These are phyloP conservation scores for Hystrix cristata DNA, from an alignment of 2,113 vertebrate species.

Conservation along the genomic window DNA sequence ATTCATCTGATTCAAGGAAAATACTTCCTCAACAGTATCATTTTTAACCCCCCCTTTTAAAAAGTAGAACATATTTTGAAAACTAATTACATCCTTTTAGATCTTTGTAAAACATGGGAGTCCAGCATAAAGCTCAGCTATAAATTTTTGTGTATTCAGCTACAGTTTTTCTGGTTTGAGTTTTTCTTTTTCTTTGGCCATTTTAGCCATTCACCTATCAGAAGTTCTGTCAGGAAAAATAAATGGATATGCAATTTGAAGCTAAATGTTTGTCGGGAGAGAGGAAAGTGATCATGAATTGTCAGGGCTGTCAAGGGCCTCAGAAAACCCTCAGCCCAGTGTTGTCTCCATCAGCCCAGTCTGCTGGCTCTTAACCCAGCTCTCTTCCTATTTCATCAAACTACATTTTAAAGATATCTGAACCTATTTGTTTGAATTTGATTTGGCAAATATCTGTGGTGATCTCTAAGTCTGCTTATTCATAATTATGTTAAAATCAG, in stretches of 20 bases:
- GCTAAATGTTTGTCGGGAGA: not conserved
- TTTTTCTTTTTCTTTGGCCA: not conserved
- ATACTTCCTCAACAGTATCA: not conserved
- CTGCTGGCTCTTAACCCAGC: not conserved
- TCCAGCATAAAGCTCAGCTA: not conserved
- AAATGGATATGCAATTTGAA: not conserved
- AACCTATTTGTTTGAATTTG: not conserved
- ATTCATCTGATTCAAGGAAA: not conserved
- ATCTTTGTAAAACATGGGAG: not conserved
- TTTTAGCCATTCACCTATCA: not conserved
- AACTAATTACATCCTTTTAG: not conserved
- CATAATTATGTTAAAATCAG: slow-evolving; percentile 28
- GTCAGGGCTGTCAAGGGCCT: not conserved
- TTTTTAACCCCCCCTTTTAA: not conserved
- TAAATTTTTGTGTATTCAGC: not conserved
- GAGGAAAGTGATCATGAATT: not conserved
- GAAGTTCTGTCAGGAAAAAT: slow-evolving; percentile 8
- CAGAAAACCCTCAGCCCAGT: not conserved
- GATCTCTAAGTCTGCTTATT: slow-evolving; percentile 7
- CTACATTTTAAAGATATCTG: slow-evolving; percentile 11
- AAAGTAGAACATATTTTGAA: not conserved
- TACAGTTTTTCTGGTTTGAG: not conserved
- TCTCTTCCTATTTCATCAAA: not conserved
- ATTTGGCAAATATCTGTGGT: not conserved
- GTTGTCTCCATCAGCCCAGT: not conserved